Base-by-base conservation (phyloP, 2,113 vertebrate species). In the Marcusenius ussheri region DNA sequence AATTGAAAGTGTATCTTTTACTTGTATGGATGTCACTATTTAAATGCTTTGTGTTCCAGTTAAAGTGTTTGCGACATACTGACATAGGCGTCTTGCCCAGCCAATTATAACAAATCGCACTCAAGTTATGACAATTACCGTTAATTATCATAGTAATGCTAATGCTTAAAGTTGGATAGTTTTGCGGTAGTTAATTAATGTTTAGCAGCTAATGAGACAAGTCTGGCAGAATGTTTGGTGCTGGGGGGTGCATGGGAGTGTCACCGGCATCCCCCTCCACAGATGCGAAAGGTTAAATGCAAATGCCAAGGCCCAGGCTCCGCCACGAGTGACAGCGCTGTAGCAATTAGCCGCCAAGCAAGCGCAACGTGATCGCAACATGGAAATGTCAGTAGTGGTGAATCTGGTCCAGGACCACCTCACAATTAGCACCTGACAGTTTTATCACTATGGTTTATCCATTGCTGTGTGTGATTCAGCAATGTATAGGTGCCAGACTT, bases 201-300 rank as follows among this genome's bases (percentile, higher is more conserved):
- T 50, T 49, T 47, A 50, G 83, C n/a, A 86, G 83, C 21, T 86
- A 86, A 86, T 86, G 83, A 86, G 83, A 86, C 47, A 86, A 50
- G 83, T 86, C 83, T 49, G 46, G 47, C 45, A 86, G 74, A n/a
- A 27, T 27, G 83, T 47, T 50, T 47, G 83, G 46, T 49, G 83
- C 5, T 47, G 42, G 45, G 83, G 83, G 83, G 45, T 86, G 46
- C n/a, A 39, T 27, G 10, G 83, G 47, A 27, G 24, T 31, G 45
- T n/a, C 45, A 47, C n/a, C 10, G 6, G 47, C 45, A 50, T 86
- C 47, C 46, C 83, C 45, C 0, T 50, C 83, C 46, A 50, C 45
- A 47, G 83, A 86, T n/a, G 24, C 24, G 13, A 86, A 86, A 86
- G 83, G 83, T 86, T 49, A 86, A 47, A 86, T 49, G 83, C 83